Evolutionary conservation across 2,113 vertebrate species (phyloP), one percentile per base, ranked within the genome.

Genomic region (Hemicordylus capensis): DNA sequence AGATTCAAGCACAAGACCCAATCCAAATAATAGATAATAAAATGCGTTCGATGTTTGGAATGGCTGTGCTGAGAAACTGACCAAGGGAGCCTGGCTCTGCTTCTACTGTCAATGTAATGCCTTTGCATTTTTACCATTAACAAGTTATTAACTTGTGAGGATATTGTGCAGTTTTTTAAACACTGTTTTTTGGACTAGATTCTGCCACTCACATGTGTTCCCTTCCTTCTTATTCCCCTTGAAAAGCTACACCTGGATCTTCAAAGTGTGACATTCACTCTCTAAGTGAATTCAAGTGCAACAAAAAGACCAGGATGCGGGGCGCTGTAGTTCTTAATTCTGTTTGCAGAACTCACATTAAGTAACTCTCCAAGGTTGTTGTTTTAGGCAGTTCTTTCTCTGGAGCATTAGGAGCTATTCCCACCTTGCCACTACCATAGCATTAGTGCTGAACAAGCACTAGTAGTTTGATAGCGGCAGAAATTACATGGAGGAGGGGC

Each of bases 71-170:
- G 73, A 88, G 89, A 88, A 88, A 88, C 87, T 88, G 91, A 86
- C 39, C 86, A 86, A 46, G 85, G 56, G 90, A 82, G 91, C 84
- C 88, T 91, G 87, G 89, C 90, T 93, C 87, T 85, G 84, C 87
- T 80, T 87, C 90, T 90, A 83, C 90, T 82, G 85, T 85, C 87
- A 72, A 91, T 90, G 89, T 92, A 87, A 92, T 89, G 88, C 90
- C 83, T 86, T 91, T 91, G 81, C 82, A 85, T 88, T 92, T 83
- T 89, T 76, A 85, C 91, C 86, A 87, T 87, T 87, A 81, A 85
- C 81, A 91, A 81, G 80, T 83, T 86, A 61, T 19, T 46, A 89
- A 81, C 83, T 87, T 87, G 83, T 81, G 0, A 64, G 44, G n/a
- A n/a, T n/a, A 7, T 34, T 77, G 73, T 83, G 85, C 83, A 89